phyloP scores from a whole-genome alignment of 2,113 vertebrate genomes.

The Colaptes auratus region DNA sequence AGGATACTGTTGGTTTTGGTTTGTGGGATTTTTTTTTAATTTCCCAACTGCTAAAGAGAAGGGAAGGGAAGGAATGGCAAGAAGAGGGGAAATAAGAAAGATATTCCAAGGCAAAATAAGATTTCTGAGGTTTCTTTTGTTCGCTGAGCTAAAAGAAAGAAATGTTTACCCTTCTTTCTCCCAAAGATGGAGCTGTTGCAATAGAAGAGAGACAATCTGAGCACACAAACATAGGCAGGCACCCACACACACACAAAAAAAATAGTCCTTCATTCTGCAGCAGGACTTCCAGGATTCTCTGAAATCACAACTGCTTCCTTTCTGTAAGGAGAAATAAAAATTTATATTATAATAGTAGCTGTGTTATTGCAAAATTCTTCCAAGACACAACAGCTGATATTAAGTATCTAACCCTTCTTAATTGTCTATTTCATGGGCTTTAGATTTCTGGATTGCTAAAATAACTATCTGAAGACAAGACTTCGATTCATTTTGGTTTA shows the following conservation, averaged over 20 bases:
- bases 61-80: not conserved
- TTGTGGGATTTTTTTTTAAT: not conserved
- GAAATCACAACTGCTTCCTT: constrained; percentile 62
- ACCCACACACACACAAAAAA: not conserved
- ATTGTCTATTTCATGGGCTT: constrained; percentile 81
- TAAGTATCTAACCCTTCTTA: constrained; percentile 77
- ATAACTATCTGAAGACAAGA: constrained; percentile 77
- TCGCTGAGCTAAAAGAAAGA: not conserved
- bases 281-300: constrained; percentile 64
- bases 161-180: constrained; percentile 20
- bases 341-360: constrained; percentile 76
- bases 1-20: not conserved
- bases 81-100: not conserved
- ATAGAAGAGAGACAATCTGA: constrained; percentile 40
- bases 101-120: not conserved
- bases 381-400: constrained; percentile 74
- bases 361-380: constrained; percentile 76
- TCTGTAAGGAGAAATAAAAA: constrained; percentile 77
- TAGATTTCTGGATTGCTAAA: constrained; percentile 79
- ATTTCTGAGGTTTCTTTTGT: constrained; percentile 43
- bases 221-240: not conserved
- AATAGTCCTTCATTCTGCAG: constrained; percentile 31
- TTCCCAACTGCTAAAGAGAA: not conserved
- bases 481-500: constrained; percentile 77
- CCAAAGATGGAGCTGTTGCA: constrained; percentile 83